Conservation (phyloP, 2,113 vertebrate species). For the Oenanthe melanoleuca region DNA sequence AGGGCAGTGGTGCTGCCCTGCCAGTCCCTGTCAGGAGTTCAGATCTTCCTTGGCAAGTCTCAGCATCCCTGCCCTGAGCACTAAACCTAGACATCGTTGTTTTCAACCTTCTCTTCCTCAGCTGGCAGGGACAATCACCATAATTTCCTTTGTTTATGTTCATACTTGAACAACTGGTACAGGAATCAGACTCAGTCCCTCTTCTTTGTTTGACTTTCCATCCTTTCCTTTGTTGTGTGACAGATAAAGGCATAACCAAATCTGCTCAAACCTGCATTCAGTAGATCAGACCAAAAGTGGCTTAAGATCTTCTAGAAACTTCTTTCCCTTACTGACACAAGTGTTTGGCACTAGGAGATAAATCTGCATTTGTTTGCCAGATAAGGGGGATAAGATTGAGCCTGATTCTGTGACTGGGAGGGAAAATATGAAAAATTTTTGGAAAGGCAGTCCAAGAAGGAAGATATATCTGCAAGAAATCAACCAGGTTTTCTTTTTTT, state of each 20-base stretch:
- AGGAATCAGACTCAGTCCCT: not conserved
- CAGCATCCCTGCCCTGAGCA: not conserved
- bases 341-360: not conserved
- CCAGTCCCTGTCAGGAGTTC: not conserved
- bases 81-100: not conserved
- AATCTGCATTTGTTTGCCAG: not conserved
- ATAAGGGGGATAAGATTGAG: not conserved
- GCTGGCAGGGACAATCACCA: not conserved
- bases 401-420: not conserved
- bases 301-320: not conserved
- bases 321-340: not conserved
- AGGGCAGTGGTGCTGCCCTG: not conserved
- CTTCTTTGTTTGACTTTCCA: not conserved
- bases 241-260: not conserved
- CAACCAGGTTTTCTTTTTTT: no score
- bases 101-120: not conserved
- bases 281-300: not conserved
- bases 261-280: not conserved
- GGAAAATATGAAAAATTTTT: not conserved
- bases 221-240: not conserved
- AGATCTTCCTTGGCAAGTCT: not conserved
- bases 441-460: not conserved
- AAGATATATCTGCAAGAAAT: not conserved
- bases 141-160: not conserved
- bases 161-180: not conserved